Evolutionary conservation across 2,888 invertebrate genomes (phyloP).

Genomic region (Chrysina gloriosa): DNA sequence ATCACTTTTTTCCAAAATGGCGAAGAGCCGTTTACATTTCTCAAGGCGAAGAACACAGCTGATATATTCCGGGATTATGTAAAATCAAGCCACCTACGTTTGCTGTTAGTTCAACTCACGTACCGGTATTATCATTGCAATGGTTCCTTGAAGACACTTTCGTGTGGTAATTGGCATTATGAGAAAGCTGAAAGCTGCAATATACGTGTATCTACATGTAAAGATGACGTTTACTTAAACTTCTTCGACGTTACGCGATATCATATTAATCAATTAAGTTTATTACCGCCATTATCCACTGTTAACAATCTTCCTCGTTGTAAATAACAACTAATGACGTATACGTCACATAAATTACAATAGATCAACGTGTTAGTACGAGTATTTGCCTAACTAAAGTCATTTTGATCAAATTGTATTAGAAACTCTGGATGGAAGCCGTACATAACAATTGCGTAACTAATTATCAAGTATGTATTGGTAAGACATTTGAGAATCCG

Average conservation of each 20-base stretch:
- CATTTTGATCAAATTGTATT: neutral
- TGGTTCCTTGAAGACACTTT: neutral
- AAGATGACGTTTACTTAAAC: constrained; percentile 27
- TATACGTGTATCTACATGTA: constrained; percentile 14
- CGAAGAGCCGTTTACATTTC: no score
- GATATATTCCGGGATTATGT: no score
- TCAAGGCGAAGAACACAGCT: no score
- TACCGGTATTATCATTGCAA: constrained; percentile 20
- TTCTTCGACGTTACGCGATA: constrained; percentile 21
- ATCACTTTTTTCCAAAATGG: no score
- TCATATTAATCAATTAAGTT: constrained; percentile 32
- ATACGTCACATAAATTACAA: constrained; percentile 23
- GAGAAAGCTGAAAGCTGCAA: constrained; percentile 7
- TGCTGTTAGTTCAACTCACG: neutral
- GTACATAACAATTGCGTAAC: no score
- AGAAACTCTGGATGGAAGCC: no score
- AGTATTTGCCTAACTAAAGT: constrained; percentile 15
- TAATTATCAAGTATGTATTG: neutral
- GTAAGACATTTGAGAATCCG: no score
- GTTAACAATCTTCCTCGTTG: constrained; percentile 17
- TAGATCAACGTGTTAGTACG: constrained; percentile 20
- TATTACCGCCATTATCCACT: constrained; percentile 22
- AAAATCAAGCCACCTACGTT: constrained; percentile 29
- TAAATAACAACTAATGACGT: constrained; percentile 24
- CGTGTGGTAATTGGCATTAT: constrained; percentile 18